Conservation (phyloP, 1,140 invertebrate species). For the Trinorchestia longiramus region DNA sequence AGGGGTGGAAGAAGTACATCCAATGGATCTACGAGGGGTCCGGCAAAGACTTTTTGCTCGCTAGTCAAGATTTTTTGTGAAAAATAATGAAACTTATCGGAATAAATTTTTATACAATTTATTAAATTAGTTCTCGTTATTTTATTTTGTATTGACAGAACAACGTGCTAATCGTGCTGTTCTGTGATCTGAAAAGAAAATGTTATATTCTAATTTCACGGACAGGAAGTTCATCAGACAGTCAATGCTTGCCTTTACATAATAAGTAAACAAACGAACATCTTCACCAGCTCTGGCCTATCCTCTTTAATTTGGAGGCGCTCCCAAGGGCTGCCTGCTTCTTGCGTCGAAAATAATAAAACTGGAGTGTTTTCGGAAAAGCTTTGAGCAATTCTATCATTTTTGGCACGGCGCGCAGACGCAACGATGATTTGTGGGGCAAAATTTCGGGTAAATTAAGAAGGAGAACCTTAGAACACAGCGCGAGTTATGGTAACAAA, state of each 20-base stretch:
- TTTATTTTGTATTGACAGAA: too few relatives aligned
- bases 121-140: too few relatives aligned
- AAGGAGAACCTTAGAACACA: background rate
- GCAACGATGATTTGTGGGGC: background rate
- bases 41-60: too few relatives aligned
- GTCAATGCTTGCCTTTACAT: background rate
- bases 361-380: constrained; percentile 7
- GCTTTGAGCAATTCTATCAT: background rate
- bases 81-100: too few relatives aligned
- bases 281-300: background rate
- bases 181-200: too few relatives aligned
- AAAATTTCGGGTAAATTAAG: background rate
- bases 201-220: background rate
- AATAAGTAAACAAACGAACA: background rate
- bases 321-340: background rate
- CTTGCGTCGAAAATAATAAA: background rate
- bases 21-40: too few relatives aligned
- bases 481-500: background rate
- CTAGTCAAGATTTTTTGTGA: too few relatives aligned
- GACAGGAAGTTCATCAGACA: background rate
- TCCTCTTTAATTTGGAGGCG: background rate
- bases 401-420: background rate
- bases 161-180: too few relatives aligned
- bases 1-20: too few relatives aligned
- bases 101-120: too few relatives aligned